Evolutionary conservation across 2,888 invertebrate genomes (phyloP).

Genomic region (Lymantria monacha): DNA sequence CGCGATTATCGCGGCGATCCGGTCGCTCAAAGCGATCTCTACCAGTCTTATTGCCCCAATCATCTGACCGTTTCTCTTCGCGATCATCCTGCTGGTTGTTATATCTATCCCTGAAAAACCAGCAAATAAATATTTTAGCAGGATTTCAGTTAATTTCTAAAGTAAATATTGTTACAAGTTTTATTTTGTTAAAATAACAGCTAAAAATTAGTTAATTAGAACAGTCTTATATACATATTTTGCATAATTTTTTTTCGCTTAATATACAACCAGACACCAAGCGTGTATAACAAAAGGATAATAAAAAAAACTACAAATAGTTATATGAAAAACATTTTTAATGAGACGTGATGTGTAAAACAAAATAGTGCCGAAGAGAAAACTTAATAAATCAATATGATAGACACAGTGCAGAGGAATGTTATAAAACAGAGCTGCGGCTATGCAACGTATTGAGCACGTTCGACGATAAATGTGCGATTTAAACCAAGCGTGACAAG

Average conservation of each 20-base stretch:
- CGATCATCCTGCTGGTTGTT: slow-evolving; percentile 49
- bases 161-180: slow-evolving; percentile 1
- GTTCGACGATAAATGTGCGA: slow-evolving; percentile 39
- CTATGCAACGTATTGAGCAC: slow-evolving; percentile 42
- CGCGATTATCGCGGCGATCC: slow-evolving; percentile 21
- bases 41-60: slow-evolving; percentile 43
- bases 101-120: slow-evolving; percentile 37
- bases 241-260: slow-evolving; percentile 6
- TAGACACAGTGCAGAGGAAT: slow-evolving; percentile 41
- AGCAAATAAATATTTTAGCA: background rate
- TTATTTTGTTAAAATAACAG: slow-evolving; percentile 12
- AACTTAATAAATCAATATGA: slow-evolving; percentile 23
- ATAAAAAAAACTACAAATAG: slow-evolving; percentile 15
- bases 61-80: slow-evolving; percentile 49
- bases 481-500: slow-evolving; percentile 60
- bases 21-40: slow-evolving; percentile 31
- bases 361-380: slow-evolving; percentile 46
- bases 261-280: slow-evolving; percentile 43
- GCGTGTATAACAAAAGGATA: slow-evolving; percentile 19
- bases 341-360: slow-evolving; percentile 21
- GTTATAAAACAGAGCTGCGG: slow-evolving; percentile 36
- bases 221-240: background rate
- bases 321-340: slow-evolving; percentile 13
- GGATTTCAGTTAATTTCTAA: background rate
- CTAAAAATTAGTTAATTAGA: slow-evolving; percentile 9